Evolutionary conservation across 2,113 vertebrate species (phyloP).

Genomic region (Chrysochloris asiatica): DNA sequence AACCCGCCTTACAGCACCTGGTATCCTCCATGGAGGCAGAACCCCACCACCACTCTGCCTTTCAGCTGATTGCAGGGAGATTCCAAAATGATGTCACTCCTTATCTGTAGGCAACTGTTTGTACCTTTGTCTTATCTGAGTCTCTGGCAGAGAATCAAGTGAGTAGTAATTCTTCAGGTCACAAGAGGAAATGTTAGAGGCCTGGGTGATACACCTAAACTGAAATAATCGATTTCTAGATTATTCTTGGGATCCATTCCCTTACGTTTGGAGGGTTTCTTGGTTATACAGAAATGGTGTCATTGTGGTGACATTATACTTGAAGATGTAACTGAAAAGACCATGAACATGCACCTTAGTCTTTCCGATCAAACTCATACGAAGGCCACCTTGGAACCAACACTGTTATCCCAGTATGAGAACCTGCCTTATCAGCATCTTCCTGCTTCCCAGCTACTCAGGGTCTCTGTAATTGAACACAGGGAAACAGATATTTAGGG

Average conservation of each 20-base stretch:
- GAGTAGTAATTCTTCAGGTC: neutral
- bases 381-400: no score
- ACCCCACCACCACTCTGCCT: neutral
- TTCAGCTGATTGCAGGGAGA: neutral
- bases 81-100: neutral
- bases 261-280: no score
- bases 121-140: neutral
- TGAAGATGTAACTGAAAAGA: neutral
- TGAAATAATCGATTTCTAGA: neutral
- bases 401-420: neutral
- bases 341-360: accelerated
- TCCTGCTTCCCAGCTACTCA: neutral
- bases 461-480: neutral
- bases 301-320: neutral
- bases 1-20: neutral
- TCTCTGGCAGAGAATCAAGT: neutral
- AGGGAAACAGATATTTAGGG: neutral
- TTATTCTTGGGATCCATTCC: neutral
- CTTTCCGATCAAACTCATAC: accelerated
- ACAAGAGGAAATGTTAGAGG: neutral
- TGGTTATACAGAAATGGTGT: neutral
- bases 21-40: neutral
- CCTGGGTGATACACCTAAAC: neutral
- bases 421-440: neutral
- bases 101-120: neutral